These are phyloP conservation scores for Cephalopachus bancanus DNA, from an alignment of 2,797 vertebrate species.

Conservation along the genomic window DNA sequence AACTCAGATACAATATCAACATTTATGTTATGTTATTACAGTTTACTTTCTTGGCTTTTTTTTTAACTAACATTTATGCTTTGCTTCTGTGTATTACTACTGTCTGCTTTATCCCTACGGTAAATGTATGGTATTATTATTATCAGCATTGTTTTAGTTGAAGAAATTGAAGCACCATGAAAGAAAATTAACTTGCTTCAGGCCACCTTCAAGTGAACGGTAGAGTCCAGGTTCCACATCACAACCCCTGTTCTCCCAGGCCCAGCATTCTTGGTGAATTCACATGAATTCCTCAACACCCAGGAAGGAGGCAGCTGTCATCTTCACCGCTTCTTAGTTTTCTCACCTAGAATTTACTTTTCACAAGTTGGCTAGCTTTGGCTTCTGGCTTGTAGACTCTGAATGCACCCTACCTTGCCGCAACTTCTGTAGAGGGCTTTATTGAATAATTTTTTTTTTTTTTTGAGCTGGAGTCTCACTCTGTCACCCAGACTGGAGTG, in stretches of 20 bases:
- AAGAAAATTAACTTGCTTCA: background rate
- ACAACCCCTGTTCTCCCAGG: rapidly evolving
- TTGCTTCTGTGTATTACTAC: background rate
- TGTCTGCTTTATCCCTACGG: background rate
- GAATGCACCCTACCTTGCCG: conserved; percentile 46
- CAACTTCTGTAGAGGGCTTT: background rate
- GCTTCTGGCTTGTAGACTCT: background rate
- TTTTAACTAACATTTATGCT: background rate
- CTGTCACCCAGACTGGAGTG: too few species aligned
- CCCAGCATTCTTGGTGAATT: background rate
- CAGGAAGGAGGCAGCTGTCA: background rate
- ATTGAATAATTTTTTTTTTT: conserved; percentile 23
- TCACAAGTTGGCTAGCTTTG: background rate
- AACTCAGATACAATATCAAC: background rate
- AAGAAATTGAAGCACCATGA: background rate
- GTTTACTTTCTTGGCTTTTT: background rate
- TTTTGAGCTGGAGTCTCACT: background rate
- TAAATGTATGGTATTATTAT: too few species aligned
- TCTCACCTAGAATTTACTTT: background rate
- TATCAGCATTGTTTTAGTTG: background rate
- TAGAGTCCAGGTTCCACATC: background rate
- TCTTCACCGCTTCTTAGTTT: background rate
- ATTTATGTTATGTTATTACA: background rate
- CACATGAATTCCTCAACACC: background rate
- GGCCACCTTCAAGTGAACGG: rapidly evolving